Percentiles rank a stretch among this genome's conserved stretches.
phyloP scores from a whole-genome alignment of 2,888 invertebrate genomes.

The Exephanes ischioxanthus region DNA sequence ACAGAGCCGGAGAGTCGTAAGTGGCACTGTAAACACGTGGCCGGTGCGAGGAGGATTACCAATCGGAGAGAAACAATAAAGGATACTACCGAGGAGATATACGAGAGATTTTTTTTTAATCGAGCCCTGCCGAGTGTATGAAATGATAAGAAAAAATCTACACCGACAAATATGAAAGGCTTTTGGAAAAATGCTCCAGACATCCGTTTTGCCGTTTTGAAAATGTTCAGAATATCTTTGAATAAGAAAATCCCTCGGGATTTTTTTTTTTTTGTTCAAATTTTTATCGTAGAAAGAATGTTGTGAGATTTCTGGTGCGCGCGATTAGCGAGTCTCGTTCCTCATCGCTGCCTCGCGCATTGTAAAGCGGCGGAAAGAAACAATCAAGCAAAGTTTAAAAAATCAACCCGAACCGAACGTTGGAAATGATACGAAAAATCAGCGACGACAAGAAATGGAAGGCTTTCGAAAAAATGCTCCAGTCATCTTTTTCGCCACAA shows the following conservation, averaged over 20 bases:
- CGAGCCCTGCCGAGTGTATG: not conserved
- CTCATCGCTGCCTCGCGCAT: not conserved
- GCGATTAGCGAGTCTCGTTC: not conserved
- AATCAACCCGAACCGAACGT: too few relatives aligned
- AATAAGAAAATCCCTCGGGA: not conserved
- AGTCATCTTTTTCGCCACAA: too few relatives aligned
- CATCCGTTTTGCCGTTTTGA: not conserved
- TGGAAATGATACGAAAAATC: not conserved
- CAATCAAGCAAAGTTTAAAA: not conserved
- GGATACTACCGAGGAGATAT: not conserved
- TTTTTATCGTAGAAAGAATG: too few relatives aligned
- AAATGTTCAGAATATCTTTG: not conserved
- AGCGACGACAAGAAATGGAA: too few relatives aligned
- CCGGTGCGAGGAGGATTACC: conserved; percentile 30
- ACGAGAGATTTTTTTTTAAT: not conserved
- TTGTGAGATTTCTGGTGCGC: not conserved
- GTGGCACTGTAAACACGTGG: conserved; percentile 55
- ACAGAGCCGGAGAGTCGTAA: conserved; percentile 39
- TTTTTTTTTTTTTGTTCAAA: not conserved
- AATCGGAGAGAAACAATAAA: conserved; percentile 30
- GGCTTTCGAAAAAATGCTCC: too few relatives aligned
- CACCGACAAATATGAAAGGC: not conserved
- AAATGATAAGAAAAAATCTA: not conserved
- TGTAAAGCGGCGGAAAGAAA: not conserved
- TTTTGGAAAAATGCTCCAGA: not conserved